Evolutionary conservation across 2,888 invertebrate genomes (phyloP).

Genomic region (Tachina lurida): DNA sequence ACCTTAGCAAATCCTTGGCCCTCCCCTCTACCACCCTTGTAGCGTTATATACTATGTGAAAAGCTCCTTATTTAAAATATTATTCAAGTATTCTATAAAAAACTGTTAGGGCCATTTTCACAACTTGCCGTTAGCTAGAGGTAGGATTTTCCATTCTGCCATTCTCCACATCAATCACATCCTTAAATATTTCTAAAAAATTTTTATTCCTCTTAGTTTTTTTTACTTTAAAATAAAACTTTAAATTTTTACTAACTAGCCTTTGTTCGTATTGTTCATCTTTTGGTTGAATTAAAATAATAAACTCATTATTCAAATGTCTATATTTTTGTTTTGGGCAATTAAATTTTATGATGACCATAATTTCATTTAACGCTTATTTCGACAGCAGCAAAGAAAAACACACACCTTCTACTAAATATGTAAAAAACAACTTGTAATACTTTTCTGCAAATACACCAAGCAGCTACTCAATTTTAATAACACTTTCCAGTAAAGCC

Average conservation of each 20-base stretch:
- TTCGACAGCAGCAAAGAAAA: background rate
- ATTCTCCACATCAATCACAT: no score
- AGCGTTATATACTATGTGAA: no score
- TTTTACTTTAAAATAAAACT: background rate
- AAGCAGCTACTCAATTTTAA: background rate
- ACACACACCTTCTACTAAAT: slow-evolving; percentile 6
- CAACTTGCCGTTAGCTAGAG: no score
- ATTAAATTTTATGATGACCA: slow-evolving; percentile 60
- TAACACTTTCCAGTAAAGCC: background rate
- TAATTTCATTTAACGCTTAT: slow-evolving; percentile 50
- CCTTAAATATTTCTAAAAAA: no score
- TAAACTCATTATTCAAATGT: slow-evolving; percentile 40
- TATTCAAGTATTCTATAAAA: no score
- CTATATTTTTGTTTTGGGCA: slow-evolving; percentile 30
- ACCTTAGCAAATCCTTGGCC: no score
- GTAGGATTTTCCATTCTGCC: no score
- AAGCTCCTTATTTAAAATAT: no score
- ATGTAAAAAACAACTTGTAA: background rate
- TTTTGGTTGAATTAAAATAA: slow-evolving; percentile 18
- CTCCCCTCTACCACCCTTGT: no score
- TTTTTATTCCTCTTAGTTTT: no score
- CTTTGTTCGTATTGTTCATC: background rate
- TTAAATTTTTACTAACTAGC: slow-evolving; percentile 20
- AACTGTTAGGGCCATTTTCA: no score
- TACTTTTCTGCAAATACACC: slow-evolving; percentile 5